phyloP scores from a whole-genome alignment of 2,888 invertebrate species.

The Cynaeus angustus region DNA sequence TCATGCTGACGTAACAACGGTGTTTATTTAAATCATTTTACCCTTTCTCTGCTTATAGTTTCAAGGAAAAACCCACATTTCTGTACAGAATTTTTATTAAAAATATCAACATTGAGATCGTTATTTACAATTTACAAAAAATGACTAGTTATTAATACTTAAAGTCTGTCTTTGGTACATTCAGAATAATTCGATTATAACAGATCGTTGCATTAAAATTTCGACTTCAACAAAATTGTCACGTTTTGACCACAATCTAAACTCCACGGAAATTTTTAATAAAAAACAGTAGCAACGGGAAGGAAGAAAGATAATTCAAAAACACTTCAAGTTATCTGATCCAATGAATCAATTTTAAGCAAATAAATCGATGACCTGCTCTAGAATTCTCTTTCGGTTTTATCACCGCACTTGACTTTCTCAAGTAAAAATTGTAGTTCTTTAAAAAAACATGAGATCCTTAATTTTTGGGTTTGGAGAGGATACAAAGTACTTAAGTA shows the following conservation, averaged over 20 bases:
- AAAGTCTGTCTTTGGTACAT: slow-evolving; percentile 48
- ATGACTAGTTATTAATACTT: slow-evolving; percentile 59
- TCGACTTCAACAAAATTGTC: neutral
- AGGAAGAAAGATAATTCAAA: neutral
- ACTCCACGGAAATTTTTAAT: neutral
- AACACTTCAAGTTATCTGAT: slow-evolving; percentile 16
- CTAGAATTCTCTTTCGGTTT: slow-evolving; percentile 12
- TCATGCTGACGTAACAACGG: slow-evolving; percentile 9
- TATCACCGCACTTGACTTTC: neutral
- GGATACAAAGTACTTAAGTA: slow-evolving; percentile 1
- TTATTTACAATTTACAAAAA: slow-evolving; percentile 56
- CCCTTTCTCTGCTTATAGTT: neutral
- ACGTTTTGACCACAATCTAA: slow-evolving; percentile 32
- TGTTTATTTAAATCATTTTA: slow-evolving; percentile 30
- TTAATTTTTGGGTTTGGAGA: neutral
- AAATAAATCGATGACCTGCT: slow-evolving; percentile 13
- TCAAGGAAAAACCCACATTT: slow-evolving; percentile 19
- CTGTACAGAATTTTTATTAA: slow-evolving; percentile 52
- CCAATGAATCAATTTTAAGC: slow-evolving; percentile 6
- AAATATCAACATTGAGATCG: slow-evolving; percentile 60
- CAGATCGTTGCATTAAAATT: slow-evolving; percentile 48
- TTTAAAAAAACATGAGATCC: neutral
- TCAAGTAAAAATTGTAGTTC: no score
- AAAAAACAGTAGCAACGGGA: slow-evolving; percentile 13
- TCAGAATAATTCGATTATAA: slow-evolving; percentile 44